Evolutionary conservation across 2,888 invertebrate species (phyloP), one percentile per base, ranked within the genome.

Genomic region (Herminia tarsipennalis): DNA sequence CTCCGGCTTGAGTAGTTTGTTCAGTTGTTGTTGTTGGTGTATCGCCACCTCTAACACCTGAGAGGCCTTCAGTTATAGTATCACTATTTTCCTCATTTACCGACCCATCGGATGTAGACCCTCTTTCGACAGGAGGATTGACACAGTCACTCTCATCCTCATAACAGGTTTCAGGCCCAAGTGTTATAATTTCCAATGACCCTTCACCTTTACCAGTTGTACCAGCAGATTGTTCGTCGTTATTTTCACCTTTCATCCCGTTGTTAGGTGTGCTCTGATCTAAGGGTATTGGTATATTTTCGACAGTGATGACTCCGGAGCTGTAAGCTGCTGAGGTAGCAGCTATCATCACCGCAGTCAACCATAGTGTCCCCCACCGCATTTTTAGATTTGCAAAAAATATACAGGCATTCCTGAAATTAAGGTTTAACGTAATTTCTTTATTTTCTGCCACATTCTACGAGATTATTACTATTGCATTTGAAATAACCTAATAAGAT

Each of bases 311-410:
- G 41, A 49, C 37, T 8, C 4, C 28, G 4, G 16, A 21, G 3
- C 6, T 38, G 16, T 42, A 28, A 17, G 59, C 55, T 5, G 54
- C 56, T 6, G 51, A 34, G 5, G 57, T 39, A 12, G 43, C 37
- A 10, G 42, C 40, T 17, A 55, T 39, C 29, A 72, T 22, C 17
- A 52, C 45, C 24, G 53, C 55, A 29, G 49, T 32, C 18, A 73
- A 37, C 63, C 60, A 70, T 18, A 70, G 9, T 14, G 39, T 34
- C 52, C 53, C 51, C 70, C 73, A 70, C 55, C 58, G 56, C 76
- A 78, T 78, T 50, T 71, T 57, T 18, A 53, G 36, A 45, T 44
- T 54, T 34, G 9, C 27, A 18, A 27, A 25, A 25, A 24, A 18
- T 30, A 3, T 30, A 18, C 45, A 39, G 36, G 5, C 47, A 56